phyloP scores from a whole-genome alignment of 2,797 vertebrate species.

The Hafferia zeledoni region DNA sequence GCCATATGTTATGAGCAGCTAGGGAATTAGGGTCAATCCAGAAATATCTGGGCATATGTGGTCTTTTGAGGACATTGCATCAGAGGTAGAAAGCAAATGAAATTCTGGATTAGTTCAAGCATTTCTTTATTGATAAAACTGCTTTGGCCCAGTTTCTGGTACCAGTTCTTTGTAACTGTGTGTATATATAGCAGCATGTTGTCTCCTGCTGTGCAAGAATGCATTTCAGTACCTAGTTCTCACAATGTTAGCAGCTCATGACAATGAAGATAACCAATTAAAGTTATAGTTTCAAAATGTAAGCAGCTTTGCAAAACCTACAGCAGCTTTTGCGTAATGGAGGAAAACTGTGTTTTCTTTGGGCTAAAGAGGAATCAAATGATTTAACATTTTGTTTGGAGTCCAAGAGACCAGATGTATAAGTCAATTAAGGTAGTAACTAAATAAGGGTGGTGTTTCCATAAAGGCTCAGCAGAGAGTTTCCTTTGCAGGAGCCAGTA shows the following conservation, averaged over 20 bases:
- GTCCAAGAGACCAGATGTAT: conserved; percentile 29
- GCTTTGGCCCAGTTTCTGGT: neutral
- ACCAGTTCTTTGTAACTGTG: neutral
- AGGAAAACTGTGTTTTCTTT: neutral
- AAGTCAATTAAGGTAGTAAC: conserved; percentile 33
- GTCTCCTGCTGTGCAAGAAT: neutral
- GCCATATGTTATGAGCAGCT: conserved; percentile 32
- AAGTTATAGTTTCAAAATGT: neutral
- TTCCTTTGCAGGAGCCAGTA: conserved; percentile 33
- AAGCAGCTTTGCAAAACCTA: neutral
- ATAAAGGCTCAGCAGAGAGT: neutral
- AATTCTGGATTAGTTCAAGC: neutral
- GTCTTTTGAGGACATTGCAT: neutral
- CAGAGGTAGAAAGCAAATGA: neutral
- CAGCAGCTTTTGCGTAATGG: neutral
- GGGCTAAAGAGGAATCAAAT: neutral
- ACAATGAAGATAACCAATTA: neutral
- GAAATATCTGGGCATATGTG: conserved; percentile 13
- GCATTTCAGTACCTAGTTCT: neutral
- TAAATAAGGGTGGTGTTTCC: conserved; percentile 23
- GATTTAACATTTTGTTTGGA: conserved; percentile 8
- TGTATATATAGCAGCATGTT: neutral
- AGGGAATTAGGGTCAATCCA: conserved; percentile 17
- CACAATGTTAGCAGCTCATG: neutral
- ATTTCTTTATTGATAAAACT: neutral